Evolutionary conservation across 30 jellyfish, hydroid and myxozoan species (phyloP).

Genomic region (Cassiopea xamachana): DNA sequence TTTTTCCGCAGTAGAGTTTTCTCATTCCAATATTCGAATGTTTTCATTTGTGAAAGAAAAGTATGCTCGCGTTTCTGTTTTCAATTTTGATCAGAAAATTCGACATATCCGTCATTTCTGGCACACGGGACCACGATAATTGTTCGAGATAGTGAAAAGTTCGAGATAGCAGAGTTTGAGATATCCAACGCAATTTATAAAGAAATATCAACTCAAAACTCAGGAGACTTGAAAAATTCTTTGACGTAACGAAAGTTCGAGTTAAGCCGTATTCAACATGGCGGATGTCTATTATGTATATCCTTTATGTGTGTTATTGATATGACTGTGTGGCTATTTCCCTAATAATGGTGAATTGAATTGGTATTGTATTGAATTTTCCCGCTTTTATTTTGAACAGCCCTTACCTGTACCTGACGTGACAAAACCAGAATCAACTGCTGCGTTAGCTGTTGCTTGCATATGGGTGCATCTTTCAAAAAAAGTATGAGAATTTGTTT

Average conservation of each 20-base stretch:
- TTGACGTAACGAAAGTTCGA: background rate
- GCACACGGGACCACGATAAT: background rate
- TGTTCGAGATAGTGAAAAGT: background rate
- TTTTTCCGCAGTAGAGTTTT: background rate
- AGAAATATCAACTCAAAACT: background rate
- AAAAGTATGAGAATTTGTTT: slow-evolving; percentile 60
- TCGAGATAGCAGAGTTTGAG: background rate
- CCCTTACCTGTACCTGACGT: slow-evolving; percentile 81
- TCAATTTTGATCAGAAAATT: background rate
- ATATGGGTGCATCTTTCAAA: slow-evolving; percentile 95
- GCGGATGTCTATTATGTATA: background rate
- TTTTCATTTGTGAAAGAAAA: background rate
- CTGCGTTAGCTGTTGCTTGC: slow-evolving; percentile 93
- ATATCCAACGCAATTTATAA: background rate
- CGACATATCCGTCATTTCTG: background rate
- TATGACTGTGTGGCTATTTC: background rate
- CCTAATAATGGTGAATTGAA: background rate
- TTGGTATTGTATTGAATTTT: background rate
- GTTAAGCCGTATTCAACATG: background rate
- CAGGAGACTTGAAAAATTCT: background rate
- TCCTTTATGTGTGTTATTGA: too few relatives aligned
- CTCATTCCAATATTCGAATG: background rate
- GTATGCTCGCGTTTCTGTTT: background rate
- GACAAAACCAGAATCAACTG: slow-evolving; percentile 76
- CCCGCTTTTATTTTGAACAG: slow-evolving; percentile 14